A percentile compares a stretch with the other conserved stretches of the same genome.
These are phyloP conservation scores for Tetropium fuscum DNA, from an alignment of 2,888 invertebrate genomes.

Conservation along the genomic window DNA sequence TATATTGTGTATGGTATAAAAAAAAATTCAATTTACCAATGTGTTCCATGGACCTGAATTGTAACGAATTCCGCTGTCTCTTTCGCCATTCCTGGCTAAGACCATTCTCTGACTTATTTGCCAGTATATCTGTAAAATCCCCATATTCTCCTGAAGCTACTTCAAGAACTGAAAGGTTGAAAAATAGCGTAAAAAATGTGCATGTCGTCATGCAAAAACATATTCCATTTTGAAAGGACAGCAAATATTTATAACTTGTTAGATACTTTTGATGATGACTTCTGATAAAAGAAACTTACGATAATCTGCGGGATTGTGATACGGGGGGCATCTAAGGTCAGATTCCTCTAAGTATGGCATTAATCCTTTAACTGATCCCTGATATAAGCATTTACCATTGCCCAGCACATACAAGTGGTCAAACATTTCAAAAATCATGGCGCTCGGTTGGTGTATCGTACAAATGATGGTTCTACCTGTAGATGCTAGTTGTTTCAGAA, in stretches of 20 bases:
- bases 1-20: neutral
- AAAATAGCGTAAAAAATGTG: neutral
- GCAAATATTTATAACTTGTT: too few species aligned
- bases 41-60: conserved; percentile 61
- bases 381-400: conserved; percentile 83
- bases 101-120: conserved; percentile 75
- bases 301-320: conserved; percentile 84
- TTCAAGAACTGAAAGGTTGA: conserved; percentile 76
- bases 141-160: conserved; percentile 86
- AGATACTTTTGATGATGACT: too few species aligned
- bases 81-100: conserved; percentile 69
- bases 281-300: conserved; percentile 45
- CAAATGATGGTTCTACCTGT: conserved; percentile 90
- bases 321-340: conserved; percentile 83
- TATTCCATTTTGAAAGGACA: too few species aligned
- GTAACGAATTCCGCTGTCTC: conserved; percentile 59
- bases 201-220: too few species aligned
- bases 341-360: conserved; percentile 81
- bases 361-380: conserved; percentile 81
- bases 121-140: conserved; percentile 66
- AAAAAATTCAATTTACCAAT: conserved; percentile 64
- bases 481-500: conserved; percentile 83
- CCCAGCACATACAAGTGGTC: conserved; percentile 89
- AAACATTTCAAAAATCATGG: conserved; percentile 87
- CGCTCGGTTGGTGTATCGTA: conserved; percentile 93